phyloP scores from a whole-genome alignment of 2,888 invertebrate species.

The Teleiodes luculella region DNA sequence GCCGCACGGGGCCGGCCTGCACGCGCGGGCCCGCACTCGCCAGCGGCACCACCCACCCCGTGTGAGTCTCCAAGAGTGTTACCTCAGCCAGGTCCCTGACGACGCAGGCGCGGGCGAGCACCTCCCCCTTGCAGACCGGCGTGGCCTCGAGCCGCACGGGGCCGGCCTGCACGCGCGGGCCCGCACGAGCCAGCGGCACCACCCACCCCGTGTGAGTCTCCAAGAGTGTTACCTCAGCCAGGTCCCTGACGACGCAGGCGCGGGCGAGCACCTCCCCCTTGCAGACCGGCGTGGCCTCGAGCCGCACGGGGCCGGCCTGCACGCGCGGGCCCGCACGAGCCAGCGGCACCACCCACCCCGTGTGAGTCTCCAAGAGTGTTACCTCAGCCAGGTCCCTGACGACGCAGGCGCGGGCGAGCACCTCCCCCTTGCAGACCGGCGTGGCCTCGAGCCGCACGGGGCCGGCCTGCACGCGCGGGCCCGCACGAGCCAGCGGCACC shows the following conservation, averaged over 20 bases:
- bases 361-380: slow-evolving; percentile 79
- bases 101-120: slow-evolving; percentile 84
- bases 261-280: background rate
- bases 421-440: slow-evolving; percentile 84
- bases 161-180: slow-evolving; percentile 36
- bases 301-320: slow-evolving; percentile 34
- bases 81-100: slow-evolving; percentile 43
- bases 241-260: background rate
- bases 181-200: slow-evolving; percentile 39
- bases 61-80: background rate
- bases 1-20: no score
- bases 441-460: slow-evolving; percentile 76
- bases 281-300: background rate
- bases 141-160: slow-evolving; percentile 76
- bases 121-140: slow-evolving; percentile 84
- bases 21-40: no score
- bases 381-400: slow-evolving; percentile 83
- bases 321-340: slow-evolving; percentile 32
- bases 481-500: slow-evolving; percentile 39
- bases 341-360: slow-evolving; percentile 60
- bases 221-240: slow-evolving; percentile 53
- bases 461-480: slow-evolving; percentile 36
- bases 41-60: no score
- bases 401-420: slow-evolving; percentile 84
- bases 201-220: slow-evolving; percentile 77